phyloP scores from a whole-genome alignment of 2,888 invertebrate genomes.

The Glyphotaelius pellucidus region DNA sequence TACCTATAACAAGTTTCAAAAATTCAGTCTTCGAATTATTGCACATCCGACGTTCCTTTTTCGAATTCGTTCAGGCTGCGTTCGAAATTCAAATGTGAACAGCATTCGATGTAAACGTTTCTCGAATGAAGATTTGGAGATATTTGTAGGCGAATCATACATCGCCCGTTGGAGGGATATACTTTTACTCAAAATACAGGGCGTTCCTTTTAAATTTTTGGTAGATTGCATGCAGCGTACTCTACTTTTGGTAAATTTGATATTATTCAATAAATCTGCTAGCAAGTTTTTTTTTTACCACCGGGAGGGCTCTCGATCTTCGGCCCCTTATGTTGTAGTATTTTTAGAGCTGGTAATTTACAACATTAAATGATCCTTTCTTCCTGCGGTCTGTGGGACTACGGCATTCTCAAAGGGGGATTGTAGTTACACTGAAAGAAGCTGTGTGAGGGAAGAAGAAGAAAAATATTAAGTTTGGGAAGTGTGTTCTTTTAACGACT shows the following conservation, averaged over 20 bases:
- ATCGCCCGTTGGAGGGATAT: neutral
- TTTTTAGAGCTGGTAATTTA: no score
- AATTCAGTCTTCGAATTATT: neutral
- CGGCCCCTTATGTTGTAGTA: no score
- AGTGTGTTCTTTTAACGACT: no score
- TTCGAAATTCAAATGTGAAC: conserved; percentile 40
- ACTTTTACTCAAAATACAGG: neutral
- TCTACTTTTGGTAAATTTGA: neutral
- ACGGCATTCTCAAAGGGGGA: no score
- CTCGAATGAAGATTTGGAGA: conserved; percentile 24
- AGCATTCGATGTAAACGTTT: conserved; percentile 37
- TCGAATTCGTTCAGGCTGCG: conserved; percentile 2
- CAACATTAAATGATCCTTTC: no score
- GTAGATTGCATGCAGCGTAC: neutral
- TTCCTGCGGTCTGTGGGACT: no score
- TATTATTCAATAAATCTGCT: no score
- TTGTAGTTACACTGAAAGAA: no score
- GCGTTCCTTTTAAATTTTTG: neutral
- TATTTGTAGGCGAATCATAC: conserved; percentile 10
- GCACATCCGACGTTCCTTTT: conserved; percentile 14
- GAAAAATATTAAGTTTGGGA: no score
- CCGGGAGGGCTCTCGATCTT: no score
- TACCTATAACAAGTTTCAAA: neutral
- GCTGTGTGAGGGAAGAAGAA: no score
- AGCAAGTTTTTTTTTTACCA: no score